phyloP scores from a whole-genome alignment of 2,113 vertebrate species.

The Lota lota region DNA sequence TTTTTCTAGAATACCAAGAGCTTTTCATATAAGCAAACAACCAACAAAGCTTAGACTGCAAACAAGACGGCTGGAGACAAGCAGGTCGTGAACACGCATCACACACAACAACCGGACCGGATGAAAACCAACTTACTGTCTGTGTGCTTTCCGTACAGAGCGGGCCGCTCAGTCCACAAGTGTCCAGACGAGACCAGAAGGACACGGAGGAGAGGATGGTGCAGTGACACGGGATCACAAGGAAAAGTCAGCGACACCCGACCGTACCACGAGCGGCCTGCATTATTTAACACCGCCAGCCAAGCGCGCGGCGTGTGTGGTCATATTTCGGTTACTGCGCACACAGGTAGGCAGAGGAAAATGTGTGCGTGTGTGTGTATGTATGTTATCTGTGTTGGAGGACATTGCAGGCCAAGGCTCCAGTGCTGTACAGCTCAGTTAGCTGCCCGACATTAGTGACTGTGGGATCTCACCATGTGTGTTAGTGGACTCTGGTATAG shows the following conservation, averaged over 20 bases:
- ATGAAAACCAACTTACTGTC: not conserved
- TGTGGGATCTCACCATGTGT: no score
- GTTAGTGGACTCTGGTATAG: no score
- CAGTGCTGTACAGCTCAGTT: no score
- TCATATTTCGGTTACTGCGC: not conserved
- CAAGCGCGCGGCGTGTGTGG: not conserved
- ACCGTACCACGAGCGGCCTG: not conserved
- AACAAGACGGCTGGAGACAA: no score
- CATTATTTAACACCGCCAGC: not conserved
- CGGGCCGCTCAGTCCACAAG: not conserved
- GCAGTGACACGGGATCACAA: not conserved
- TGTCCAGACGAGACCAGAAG: not conserved
- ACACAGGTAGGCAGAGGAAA: not conserved
- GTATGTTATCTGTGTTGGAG: not conserved
- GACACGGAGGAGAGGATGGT: not conserved
- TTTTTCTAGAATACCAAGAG: no score
- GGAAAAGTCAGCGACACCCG: not conserved
- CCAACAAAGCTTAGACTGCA: no score
- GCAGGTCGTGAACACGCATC: no score
- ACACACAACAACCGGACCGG: no score
- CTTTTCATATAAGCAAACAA: no score
- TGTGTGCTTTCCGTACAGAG: not conserved
- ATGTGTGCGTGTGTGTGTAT: not conserved
- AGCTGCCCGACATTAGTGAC: no score
- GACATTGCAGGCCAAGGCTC: no score